Evolutionary conservation across 2,888 invertebrate species (phyloP), one percentile per base, ranked within the genome.

Genomic region (Eueremaeus valkanovi): DNA sequence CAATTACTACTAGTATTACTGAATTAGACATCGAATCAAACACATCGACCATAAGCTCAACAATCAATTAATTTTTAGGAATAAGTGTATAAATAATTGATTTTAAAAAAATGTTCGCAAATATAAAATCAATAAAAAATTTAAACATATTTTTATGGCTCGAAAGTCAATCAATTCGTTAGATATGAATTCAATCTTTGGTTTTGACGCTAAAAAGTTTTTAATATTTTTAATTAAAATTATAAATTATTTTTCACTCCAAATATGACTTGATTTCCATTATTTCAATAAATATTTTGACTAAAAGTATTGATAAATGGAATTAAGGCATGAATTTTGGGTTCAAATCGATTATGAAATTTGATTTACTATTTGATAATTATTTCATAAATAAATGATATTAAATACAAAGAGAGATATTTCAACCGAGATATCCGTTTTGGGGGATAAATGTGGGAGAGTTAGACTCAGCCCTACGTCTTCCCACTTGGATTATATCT

Each of bases 401-500:
- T 49, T 18, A 49, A 18, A 49, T 36, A 36, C 11, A 36, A 11
- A n/a, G 9, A 68, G 6, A 40, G 6, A 18, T 24, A 63, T 42
- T 24, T 68, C 21, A 68, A 9, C 68, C 40, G 33, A 40, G 68
- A 68, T 66, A 68, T 24, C 40, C 40, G 24, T 5, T 24, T 9
- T 68, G 21, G 2, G 68, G 42, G 3, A 68, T 68, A 40, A 68
- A 68, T 3, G 40, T 24, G 13, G 68, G 68, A 5, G 68, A 18
- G 16, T 33, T 42, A 3, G 68, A 68, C 21, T 68, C 68, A 21
- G 40, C 68, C 40, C 68, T 36, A 24, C 68, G 36, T 68, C 68
- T 31, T 18, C 68, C 68, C 36, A 68, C 78, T 68, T 78, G 77
- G 5, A 78, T 72, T 6, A 79, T 79, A 29, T 78, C 78, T 6